Evolutionary conservation across 2,888 invertebrate genomes (phyloP), one percentile per base, ranked within the genome.

Genomic region (Deladenus siricidicola): DNA sequence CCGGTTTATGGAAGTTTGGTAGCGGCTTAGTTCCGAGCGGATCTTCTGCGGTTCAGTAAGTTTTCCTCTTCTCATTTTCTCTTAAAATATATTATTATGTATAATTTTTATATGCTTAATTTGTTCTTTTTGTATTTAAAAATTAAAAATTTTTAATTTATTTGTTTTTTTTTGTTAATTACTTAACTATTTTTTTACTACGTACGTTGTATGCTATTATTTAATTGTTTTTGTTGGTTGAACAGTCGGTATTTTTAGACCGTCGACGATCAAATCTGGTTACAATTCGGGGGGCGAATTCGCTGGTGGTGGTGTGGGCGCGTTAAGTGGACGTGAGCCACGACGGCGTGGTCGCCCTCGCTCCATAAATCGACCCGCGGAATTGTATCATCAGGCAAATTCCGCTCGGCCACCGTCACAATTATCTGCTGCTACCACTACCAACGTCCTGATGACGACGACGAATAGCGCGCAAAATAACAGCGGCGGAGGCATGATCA

Each of bases 301-400:
- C n/a, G n/a, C n/a, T 3, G 39, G 42, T n/a, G 23, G 34, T 14
- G 39, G 53, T 14, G n/a, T 23, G 34, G 39, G 34, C 34, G 53
- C 24, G 23, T 8, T 19, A 26, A n/a, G 19, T 26, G 8, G 28
- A 4, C 23, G 42, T 14, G 39, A 39, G 30, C 53, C 30, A 3
- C 29, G 42, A 21, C 53, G 53, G 30, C 29, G 53, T 21, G 53
- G 53, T 10, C 53, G 53, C 3, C 53, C 53, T n/a, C 29, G 53
- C 19, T 53, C 53, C n/a, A 34, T 24, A 30, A 53, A 53, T 34
- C 53, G 53, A 4, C 8, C 39, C 30, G 29, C 42, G 6, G 14
- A 23, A 34, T 8, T 53, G n/a, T 19, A n/a, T 1, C 34, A 6
- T n/a, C 8, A 39, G 19, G 6, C 19, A 19, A 24, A 19, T 19